Evolutionary conservation across 2,797 vertebrate genomes (phyloP).

Genomic region (Okamejei kenojei): DNA sequence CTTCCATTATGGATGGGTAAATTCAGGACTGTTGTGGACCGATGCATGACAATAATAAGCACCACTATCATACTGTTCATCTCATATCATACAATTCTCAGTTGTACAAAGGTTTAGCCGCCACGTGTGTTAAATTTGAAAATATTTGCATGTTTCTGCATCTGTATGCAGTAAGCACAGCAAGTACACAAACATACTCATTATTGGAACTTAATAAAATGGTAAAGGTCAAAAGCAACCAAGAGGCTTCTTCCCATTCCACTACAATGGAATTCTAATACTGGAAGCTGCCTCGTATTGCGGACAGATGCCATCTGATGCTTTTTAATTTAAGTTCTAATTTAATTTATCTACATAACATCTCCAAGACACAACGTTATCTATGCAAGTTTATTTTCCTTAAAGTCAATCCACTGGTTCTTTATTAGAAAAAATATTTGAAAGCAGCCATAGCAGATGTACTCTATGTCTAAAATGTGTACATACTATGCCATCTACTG

Average conservation of each 20-base stretch:
- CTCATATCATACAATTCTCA: background rate
- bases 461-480: background rate
- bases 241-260: background rate
- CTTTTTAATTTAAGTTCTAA: background rate
- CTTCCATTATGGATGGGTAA: background rate
- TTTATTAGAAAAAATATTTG: background rate
- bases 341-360: conserved; percentile 13
- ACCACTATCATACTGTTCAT: background rate
- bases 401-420: background rate
- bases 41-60: background rate
- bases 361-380: background rate
- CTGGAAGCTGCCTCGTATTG: background rate
- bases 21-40: background rate
- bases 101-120: background rate
- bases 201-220: background rate
- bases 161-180: background rate
- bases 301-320: background rate
- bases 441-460: background rate
- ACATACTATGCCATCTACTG: conserved; percentile 34
- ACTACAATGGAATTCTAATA: background rate
- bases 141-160: background rate
- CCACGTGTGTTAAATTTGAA: background rate
- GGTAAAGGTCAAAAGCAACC: background rate
- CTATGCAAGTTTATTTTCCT: background rate
- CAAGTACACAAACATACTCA: background rate